Conservation (phyloP, 2,888 invertebrate species). For the Rotaria sp. region DNA sequence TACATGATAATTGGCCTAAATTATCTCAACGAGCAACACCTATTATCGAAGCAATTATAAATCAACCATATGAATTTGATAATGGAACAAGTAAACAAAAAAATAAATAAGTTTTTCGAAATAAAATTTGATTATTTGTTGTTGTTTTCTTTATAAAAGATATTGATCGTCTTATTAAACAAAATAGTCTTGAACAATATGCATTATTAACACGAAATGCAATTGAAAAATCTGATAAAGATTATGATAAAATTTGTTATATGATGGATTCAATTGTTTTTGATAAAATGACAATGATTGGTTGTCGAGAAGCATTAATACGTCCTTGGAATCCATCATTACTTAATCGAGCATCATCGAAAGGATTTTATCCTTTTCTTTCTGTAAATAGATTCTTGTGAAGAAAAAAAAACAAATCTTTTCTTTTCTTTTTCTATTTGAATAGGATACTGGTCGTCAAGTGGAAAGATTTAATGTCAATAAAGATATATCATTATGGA, state of each 20-base stretch:
- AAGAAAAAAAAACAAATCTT: neutral
- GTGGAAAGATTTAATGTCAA: neutral
- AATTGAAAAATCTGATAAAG: neutral
- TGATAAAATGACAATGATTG: conserved; percentile 13
- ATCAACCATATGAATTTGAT: neutral
- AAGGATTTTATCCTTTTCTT: neutral
- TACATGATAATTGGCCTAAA: conserved; percentile 12
- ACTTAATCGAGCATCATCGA: neutral
- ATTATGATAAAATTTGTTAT: conserved; percentile 15
- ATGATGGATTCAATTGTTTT: conserved; percentile 24
- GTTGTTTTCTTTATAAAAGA: neutral
- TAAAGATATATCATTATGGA: conserved; percentile 9
- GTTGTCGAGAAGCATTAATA: conserved; percentile 4
- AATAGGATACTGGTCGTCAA: neutral
- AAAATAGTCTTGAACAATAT: neutral
- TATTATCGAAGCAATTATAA: neutral
- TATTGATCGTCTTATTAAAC: neutral
- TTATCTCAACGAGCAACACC: neutral
- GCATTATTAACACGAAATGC: neutral
- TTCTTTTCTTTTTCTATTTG: neutral
- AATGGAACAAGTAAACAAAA: neutral
- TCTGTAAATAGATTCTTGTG: neutral
- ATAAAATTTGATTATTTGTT: neutral
- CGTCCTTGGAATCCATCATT: conserved; percentile 23
- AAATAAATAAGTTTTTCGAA: neutral